phyloP scores from a whole-genome alignment of 2,888 invertebrate species.

The Synergus gifuensis region DNA sequence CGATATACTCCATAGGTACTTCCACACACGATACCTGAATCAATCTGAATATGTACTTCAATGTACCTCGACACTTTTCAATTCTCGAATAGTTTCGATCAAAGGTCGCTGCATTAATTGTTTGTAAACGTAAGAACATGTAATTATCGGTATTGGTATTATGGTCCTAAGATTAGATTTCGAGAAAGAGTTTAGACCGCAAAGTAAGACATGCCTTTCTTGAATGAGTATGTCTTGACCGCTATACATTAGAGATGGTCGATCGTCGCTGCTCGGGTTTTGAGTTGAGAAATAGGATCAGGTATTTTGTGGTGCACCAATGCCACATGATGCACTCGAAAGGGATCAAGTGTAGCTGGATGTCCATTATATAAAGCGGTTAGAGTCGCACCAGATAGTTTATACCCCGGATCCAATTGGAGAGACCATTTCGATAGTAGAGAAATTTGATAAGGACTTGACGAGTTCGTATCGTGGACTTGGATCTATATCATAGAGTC shows the following conservation, averaged over 20 bases:
- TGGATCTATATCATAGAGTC: background rate
- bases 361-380: conserved; percentile 25
- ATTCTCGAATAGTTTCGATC: background rate
- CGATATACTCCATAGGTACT: conserved; percentile 21
- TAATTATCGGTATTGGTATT: background rate
- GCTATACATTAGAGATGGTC: conserved; percentile 11
- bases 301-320: conserved; percentile 35
- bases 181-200: background rate
- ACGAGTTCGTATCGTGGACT: too few relatives aligned
- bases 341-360: conserved; percentile 13
- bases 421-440: background rate
- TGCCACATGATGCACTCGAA: conserved; percentile 27
- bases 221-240: conserved; percentile 19
- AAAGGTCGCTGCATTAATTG: background rate
- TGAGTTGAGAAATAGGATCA: conserved; percentile 21
- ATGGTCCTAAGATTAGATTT: background rate
- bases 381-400: background rate
- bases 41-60: background rate
- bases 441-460: too few relatives aligned
- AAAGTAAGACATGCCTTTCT: background rate
- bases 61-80: background rate
- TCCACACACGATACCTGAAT: conserved; percentile 12
- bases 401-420: background rate
- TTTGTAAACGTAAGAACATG: background rate
- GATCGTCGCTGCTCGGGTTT: background rate